Base-by-base conservation (phyloP, 1,140 invertebrate species). In the Neuroterus valhalla region DNA sequence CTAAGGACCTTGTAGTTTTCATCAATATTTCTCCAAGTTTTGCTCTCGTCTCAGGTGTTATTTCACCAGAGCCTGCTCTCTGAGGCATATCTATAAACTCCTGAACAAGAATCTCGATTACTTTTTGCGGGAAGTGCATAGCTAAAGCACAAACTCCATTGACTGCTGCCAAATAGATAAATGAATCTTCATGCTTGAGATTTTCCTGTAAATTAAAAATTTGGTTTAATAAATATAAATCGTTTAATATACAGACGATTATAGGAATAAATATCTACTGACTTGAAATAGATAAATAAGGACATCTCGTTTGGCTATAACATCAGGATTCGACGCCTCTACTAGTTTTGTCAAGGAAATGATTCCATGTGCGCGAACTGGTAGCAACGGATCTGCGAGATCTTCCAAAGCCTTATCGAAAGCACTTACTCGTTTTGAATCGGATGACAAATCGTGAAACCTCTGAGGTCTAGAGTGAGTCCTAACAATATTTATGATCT, bases 1-100 rank as follows among this genome's bases (percentile, higher is more conserved):
- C 95, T 79, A 97, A 90, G 73, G 86, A 88, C 88, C 93, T 93
- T 2, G 92, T 93, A 38, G 94, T 92, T 90, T 94, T 94, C 1
- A 97, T 93, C 17, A 97, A 87, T 78, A 94, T 92, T 91, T 98
- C 96, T 6, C 96, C 96, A 66, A 97, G 85, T 91, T 97, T 97
- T 82, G 95, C 92, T 78, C 94, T 88, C 48, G 94, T 89, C 87
- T 94, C 93, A 12, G 91, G 77, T n/a, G 84, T 78, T 80, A 92
- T 88, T 68, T 92, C 91, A 71, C 85, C 77, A 66, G 84, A 82
- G 68, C 80, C 79, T 31, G 70, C 76, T 26, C 82, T 76, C 68
- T 87, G 78, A 66, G 82, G 90, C 88, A 90, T 83, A 48, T 91
- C 85, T 46, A 89, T 87, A 81, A 92, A 93, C 82, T 95, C 91